Conservation (phyloP, 2,113 vertebrate species). For the Peromyscus californicus region DNA sequence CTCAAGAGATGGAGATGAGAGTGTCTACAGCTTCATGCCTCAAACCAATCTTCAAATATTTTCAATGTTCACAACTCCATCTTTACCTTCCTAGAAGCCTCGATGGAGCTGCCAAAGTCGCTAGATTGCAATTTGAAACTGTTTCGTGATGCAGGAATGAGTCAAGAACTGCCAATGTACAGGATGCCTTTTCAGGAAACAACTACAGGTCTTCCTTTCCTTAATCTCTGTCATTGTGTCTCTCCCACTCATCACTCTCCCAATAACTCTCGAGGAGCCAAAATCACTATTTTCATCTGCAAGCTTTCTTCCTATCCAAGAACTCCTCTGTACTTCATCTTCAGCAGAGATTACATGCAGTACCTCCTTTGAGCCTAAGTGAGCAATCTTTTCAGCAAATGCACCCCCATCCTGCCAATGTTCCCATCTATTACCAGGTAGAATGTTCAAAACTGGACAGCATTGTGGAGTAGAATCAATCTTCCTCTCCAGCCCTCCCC, state of each 20-base stretch:
- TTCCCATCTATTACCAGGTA: background rate
- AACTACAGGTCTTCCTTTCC: background rate
- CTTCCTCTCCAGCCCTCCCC: background rate
- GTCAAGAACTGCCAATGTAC: background rate
- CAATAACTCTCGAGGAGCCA: background rate
- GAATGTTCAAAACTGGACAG: background rate
- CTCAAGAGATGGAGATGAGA: background rate
- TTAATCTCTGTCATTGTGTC: background rate
- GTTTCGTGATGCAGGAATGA: background rate
- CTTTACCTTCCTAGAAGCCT: background rate
- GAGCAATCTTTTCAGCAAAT: background rate
- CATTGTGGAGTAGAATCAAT: slow-evolving; percentile 70
- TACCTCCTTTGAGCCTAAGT: background rate
- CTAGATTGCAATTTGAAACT: background rate
- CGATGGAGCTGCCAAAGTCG: background rate
- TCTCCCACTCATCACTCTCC: background rate
- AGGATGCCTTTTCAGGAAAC: background rate
- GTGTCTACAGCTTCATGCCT: background rate
- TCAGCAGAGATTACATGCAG: background rate
- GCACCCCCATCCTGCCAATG: background rate
- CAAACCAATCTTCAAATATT: background rate
- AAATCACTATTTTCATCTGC: slow-evolving; percentile 19
- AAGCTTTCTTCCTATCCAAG: background rate
- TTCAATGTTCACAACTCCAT: slow-evolving; percentile 2
- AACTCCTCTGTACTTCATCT: background rate